phyloP scores from a whole-genome alignment of 2,113 vertebrate genomes.

The Microtus oregoni region DNA sequence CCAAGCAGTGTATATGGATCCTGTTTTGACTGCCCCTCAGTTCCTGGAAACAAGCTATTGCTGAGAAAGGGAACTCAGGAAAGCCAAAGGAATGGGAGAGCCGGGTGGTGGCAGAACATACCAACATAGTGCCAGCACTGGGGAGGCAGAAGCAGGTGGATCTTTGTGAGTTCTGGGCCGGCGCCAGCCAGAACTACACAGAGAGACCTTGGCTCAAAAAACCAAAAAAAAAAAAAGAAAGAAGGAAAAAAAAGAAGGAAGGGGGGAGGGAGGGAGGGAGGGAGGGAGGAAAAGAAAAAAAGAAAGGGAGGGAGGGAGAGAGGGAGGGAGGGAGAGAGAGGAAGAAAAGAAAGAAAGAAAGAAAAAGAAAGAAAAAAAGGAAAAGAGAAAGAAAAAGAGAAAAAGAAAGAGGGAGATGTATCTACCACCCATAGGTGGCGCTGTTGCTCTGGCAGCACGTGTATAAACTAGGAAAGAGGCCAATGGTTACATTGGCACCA shows the following conservation, averaged over 20 bases:
- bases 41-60: neutral
- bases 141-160: too few species aligned
- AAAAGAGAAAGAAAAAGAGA: neutral
- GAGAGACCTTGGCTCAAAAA: too few species aligned
- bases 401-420: too few species aligned
- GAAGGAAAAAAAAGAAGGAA: too few species aligned
- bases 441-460: neutral
- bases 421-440: neutral
- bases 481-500: neutral
- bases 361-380: neutral
- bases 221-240: too few species aligned
- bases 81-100: neutral
- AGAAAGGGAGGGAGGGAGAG: too few species aligned
- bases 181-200: too few species aligned
- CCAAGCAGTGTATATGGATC: neutral
- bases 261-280: too few species aligned
- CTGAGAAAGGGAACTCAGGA: neutral
- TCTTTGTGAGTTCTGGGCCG: too few species aligned
- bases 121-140: too few species aligned
- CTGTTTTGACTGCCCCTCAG: neutral
- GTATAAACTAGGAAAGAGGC: neutral
- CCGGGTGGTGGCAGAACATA: too few species aligned
- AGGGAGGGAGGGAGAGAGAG: rapidly evolving
- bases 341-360: too few species aligned
- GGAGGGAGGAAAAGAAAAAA: rapidly evolving